Evolutionary conservation across 30 jellyfish, hydroid and myxozoan species (phyloP).

Genomic region (Nemopilema nomurai): DNA sequence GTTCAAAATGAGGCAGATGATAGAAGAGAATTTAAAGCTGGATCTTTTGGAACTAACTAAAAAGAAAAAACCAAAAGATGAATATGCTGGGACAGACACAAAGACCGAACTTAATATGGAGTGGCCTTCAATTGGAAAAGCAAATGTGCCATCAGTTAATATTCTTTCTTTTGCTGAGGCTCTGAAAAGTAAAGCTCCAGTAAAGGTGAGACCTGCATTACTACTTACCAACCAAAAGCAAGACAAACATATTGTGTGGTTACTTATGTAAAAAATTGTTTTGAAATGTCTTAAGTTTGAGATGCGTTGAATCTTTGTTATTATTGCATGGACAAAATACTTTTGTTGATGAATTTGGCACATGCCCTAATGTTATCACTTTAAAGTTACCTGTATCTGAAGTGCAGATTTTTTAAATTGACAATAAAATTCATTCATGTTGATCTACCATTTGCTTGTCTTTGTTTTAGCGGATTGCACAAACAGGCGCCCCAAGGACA

Average conservation of each 20-base stretch:
- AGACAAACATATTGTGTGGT: neutral
- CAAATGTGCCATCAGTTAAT: neutral
- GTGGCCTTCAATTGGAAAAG: conserved; percentile 61
- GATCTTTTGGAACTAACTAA: conserved; percentile 52
- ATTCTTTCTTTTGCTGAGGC: conserved; percentile 38
- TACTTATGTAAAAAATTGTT: neutral
- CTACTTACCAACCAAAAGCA: neutral
- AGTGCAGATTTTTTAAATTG: no score
- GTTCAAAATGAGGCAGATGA: conserved; percentile 59
- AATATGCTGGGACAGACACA: neutral
- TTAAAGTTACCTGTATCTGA: no score
- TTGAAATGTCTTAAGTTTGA: neutral
- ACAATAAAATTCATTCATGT: no score
- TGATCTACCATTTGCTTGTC: neutral
- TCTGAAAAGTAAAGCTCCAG: conserved; percentile 1
- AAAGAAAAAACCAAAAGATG: conserved; percentile 19
- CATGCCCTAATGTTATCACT: no score
- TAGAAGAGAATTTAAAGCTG: conserved; percentile 55
- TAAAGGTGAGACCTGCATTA: neutral
- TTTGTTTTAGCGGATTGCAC: neutral
- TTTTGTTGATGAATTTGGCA: no score
- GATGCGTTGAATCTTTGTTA: no score
- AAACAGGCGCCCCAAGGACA: neutral
- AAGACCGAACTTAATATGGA: conserved; percentile 23
- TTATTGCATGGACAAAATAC: no score